Base-by-base conservation (phyloP, 2,888 invertebrate species). In the Zaprionus lineosus region DNA sequence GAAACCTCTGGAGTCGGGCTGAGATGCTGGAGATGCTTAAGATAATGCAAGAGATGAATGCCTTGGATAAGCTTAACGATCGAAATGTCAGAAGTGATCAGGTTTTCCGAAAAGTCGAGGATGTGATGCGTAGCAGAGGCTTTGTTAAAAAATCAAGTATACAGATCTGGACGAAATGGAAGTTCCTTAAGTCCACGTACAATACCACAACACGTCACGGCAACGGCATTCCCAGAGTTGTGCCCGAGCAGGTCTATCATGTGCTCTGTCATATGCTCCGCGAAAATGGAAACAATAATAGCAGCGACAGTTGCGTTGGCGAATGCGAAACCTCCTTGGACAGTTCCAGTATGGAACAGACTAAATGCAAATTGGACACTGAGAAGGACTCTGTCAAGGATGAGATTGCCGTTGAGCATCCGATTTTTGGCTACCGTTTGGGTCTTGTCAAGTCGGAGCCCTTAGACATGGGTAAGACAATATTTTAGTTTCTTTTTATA, bases 131-230 rank as follows among this genome's bases (percentile, higher is more conserved):
- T 24, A 69, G 74, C 34, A 86, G 86, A 44, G 90, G 90, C 6
- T 87, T 77, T 51, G 75, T 79, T 7, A 90, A 89, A 52, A 89
- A 89, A 58, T 87, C 90, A 3, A 86, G 86, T 58, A 78, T 87
- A 7, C 89, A 89, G 63, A 90, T 89, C 55, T 89, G 90, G 90
- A 89, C 89, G 3, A 89, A 89, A 34, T 89, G 89, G 89, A 89
- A 89, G 67, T 90, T 90, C 63, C 77, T 89, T 4, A 89, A 89
- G 68, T 90, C 90, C 4, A 89, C 90, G 0, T 89, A 89, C 12
- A 89, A 88, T 56, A 89, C 90, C 4, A 87, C 90, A 8, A 86
- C 84, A 1, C 86, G 90, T 1, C 86, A 87, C 28, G 84, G 89
- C 12, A 82, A 86, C 3, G 88, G 88, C 21, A 64, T 86, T 37